Conservation (phyloP, 2,113 vertebrate genomes). For the Cololabis saira region DNA sequence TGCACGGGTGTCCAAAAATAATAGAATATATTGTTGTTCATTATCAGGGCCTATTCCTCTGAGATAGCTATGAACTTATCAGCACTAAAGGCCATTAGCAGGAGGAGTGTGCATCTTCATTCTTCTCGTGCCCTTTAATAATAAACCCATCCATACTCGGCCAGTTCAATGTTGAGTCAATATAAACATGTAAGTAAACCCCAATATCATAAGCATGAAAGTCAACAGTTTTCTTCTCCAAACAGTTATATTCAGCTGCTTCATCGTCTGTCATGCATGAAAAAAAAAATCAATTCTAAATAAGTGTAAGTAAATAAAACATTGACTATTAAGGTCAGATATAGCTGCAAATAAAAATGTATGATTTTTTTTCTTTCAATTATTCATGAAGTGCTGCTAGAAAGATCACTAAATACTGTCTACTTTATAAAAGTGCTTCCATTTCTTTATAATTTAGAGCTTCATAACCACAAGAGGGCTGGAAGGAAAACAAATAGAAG, state of each 20-base stretch:
- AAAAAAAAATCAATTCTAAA: neutral
- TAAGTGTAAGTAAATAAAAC: constrained; percentile 24
- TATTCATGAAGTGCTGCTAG: constrained; percentile 46
- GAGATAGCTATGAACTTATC: too few relatives aligned
- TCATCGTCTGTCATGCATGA: neutral
- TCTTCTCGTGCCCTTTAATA: constrained; percentile 18
- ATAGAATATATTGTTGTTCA: constrained; percentile 6
- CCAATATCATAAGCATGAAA: neutral
- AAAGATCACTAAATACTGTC: constrained; percentile 40
- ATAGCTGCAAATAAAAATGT: constrained; percentile 13
- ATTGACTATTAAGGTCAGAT: constrained; percentile 25
- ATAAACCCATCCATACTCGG: neutral
- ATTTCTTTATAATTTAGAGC: constrained; percentile 67
- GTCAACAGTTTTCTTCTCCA: too few relatives aligned
- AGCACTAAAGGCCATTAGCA: too few relatives aligned
- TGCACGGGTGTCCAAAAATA: constrained; percentile 13
- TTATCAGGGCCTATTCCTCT: too few relatives aligned
- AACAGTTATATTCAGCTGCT: too few relatives aligned
- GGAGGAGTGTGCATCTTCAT: constrained; percentile 1
- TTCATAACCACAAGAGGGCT: constrained; percentile 13
- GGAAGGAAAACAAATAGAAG: constrained; percentile 45
- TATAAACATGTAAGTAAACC: neutral
- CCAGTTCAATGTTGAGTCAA: constrained; percentile 5
- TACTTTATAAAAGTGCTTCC: constrained; percentile 33
- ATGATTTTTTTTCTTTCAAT: constrained; percentile 40